Conservation (phyloP, 2,888 invertebrate species). For the Drosophila antonietae region DNA sequence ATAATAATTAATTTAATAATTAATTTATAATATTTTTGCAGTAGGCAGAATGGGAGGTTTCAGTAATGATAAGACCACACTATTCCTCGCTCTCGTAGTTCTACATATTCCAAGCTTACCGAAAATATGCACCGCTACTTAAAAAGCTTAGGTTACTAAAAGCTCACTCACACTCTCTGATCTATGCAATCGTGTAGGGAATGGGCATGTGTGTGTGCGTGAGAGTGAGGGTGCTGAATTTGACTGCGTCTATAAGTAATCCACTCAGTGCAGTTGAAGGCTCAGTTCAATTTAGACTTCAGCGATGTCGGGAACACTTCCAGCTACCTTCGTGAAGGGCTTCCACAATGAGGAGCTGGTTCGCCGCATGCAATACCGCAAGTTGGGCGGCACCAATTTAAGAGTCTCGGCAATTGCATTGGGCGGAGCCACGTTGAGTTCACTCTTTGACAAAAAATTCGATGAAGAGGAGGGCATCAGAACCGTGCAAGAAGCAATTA, state of each 20-base stretch:
- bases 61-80: neutral
- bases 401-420: slow-evolving; percentile 89
- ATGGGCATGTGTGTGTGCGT: neutral
- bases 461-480: slow-evolving; percentile 87
- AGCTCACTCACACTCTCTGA: slow-evolving; percentile 3
- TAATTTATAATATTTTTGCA: neutral
- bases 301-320: slow-evolving; percentile 73
- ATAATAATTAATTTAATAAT: no score
- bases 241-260: slow-evolving; percentile 20
- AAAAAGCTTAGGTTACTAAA: neutral
- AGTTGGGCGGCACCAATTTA: slow-evolving; percentile 89
- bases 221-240: neutral
- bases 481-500: slow-evolving; percentile 89
- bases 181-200: neutral
- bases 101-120: slow-evolving; percentile 5
- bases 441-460: slow-evolving; percentile 88
- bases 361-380: slow-evolving; percentile 89
- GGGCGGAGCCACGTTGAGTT: slow-evolving; percentile 91
- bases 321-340: slow-evolving; percentile 87
- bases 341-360: slow-evolving; percentile 88
- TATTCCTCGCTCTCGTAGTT: neutral
- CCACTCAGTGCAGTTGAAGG: neutral
- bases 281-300: slow-evolving; percentile 13
- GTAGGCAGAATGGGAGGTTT: neutral
- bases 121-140: neutral